A percentile compares a stretch with the other conserved stretches of the same genome.
Conservation (phyloP, 2,888 invertebrate genomes). For the Charanyca ferruginea region DNA sequence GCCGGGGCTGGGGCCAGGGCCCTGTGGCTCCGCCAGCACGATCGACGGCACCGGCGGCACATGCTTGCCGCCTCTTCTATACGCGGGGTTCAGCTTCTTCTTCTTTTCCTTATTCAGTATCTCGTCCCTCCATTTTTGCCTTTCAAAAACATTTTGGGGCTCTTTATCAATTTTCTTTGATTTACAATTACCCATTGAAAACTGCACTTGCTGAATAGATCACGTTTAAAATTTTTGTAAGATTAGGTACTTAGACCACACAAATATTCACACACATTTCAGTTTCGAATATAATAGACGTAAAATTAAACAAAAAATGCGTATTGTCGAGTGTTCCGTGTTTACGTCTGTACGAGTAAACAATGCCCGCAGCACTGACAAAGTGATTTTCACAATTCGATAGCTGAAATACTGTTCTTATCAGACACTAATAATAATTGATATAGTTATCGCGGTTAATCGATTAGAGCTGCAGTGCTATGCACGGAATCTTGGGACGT, state of each 20-base stretch:
- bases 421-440: conserved; percentile 78
- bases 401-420: conserved; percentile 76
- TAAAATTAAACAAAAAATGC: conserved; percentile 19
- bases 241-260: conserved; percentile 18
- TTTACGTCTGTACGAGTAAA: conserved; percentile 63
- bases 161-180: conserved; percentile 83
- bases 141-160: conserved; percentile 84
- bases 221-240: conserved; percentile 10
- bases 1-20: conserved; percentile 62
- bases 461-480: conserved; percentile 75
- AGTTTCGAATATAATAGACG: conserved; percentile 18
- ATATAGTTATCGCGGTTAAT: conserved; percentile 72
- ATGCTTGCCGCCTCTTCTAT: conserved; percentile 75
- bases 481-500: conserved; percentile 59
- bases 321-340: conserved; percentile 30
- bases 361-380: conserved; percentile 75
- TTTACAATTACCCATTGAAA: conserved; percentile 85
- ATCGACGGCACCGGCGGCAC: conserved; percentile 72
- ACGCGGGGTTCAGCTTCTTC: conserved; percentile 71
- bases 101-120: conserved; percentile 79
- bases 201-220: conserved; percentile 30
- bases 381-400: conserved; percentile 71
- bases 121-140: conserved; percentile 83
- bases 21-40: conserved; percentile 67
- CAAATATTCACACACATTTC: conserved; percentile 60